Percentiles rank a stretch among this genome's conserved stretches.
Conservation (phyloP, 2,888 invertebrate genomes). For the Habrosyne pyritoides region DNA sequence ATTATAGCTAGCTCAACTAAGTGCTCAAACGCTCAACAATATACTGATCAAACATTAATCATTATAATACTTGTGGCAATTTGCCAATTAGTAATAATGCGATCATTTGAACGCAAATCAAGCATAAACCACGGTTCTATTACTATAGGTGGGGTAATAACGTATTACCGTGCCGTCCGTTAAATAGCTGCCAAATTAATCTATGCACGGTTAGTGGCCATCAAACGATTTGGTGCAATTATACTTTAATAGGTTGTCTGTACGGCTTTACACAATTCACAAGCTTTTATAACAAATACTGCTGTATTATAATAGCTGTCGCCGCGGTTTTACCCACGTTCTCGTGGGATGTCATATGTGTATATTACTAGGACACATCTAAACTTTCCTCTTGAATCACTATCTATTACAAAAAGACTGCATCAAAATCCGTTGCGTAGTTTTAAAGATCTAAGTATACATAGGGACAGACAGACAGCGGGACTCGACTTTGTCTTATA, state of each 20-base stretch:
- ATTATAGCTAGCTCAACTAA: background rate
- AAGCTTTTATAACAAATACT: background rate
- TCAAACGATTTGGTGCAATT: conserved; percentile 5
- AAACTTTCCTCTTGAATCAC: no score
- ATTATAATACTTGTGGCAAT: conserved; percentile 3
- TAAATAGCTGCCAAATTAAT: conserved; percentile 6
- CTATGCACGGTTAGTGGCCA: conserved; percentile 2
- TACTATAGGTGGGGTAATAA: conserved; percentile 8
- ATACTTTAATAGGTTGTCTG: background rate
- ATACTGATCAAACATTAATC: background rate
- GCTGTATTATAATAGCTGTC: background rate
- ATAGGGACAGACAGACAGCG: no score
- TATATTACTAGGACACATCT: no score
- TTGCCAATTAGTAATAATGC: conserved; percentile 5
- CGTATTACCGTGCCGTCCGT: background rate
- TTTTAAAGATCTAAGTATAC: no score
- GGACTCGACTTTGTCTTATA: no score
- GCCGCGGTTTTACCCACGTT: no score
- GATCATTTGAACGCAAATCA: conserved; percentile 11
- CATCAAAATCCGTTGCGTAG: no score
- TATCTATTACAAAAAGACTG: no score
- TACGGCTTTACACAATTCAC: background rate
- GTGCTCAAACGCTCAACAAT: background rate
- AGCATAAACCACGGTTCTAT: conserved; percentile 8
- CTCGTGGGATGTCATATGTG: no score